A percentile compares a stretch with the other conserved stretches of the same genome.
Evolutionary conservation across 2,113 vertebrate genomes (phyloP).

Genomic region (Dascyllus trimaculatus): DNA sequence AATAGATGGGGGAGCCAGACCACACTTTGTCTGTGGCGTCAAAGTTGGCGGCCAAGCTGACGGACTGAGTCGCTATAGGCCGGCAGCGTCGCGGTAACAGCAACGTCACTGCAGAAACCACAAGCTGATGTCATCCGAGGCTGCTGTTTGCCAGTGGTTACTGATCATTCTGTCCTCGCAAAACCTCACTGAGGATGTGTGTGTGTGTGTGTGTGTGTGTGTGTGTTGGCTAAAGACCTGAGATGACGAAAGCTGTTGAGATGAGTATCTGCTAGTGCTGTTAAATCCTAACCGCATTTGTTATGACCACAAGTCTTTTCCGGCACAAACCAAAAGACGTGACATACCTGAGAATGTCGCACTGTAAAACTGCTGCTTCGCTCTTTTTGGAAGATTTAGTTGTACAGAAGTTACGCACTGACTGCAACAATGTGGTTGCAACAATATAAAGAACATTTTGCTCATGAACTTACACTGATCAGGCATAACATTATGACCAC

Average conservation of each 20-base stretch:
- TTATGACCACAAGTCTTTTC: not conserved
- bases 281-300: not conserved
- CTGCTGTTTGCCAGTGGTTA: slow-evolving; percentile 59
- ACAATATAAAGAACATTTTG: not conserved
- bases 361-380: not conserved
- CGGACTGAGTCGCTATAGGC: slow-evolving; percentile 15
- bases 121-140: slow-evolving; percentile 65
- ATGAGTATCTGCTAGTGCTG: not conserved
- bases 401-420: not conserved
- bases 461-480: no score
- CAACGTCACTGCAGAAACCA: slow-evolving; percentile 59
- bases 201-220: not conserved
- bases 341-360: not conserved
- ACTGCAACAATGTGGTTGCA: not conserved
- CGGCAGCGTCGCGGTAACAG: slow-evolving; percentile 54
- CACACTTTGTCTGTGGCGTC: slow-evolving; percentile 68
- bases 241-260: slow-evolving; percentile 1
- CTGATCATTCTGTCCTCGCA: slow-evolving; percentile 50
- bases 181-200: slow-evolving; percentile 41
- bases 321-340: not conserved
- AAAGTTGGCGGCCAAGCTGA: slow-evolving; percentile 68
- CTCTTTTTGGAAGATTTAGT: not conserved
- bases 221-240: not conserved
- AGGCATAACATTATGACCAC: no score
- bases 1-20: slow-evolving; percentile 69